Percentiles rank a stretch among this genome's conserved stretches.
Conservation (phyloP, 2,113 vertebrate genomes). For the Catagonus wagneri region DNA sequence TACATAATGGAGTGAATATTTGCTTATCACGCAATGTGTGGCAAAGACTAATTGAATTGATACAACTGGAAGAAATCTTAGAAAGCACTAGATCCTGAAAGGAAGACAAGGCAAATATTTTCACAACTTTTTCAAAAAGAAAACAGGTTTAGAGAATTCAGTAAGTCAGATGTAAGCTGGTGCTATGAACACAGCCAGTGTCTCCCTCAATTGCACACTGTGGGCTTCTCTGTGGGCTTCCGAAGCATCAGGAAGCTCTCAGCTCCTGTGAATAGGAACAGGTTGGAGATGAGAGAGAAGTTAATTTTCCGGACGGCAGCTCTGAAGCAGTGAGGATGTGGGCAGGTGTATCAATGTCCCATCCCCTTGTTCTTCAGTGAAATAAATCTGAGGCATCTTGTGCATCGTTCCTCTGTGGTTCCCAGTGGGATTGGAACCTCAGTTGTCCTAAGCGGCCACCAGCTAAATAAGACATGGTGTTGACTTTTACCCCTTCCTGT, state of each 20-base stretch:
- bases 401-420: not conserved
- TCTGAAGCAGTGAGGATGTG: not conserved
- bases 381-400: not conserved
- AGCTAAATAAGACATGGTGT: not conserved
- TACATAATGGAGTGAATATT: not conserved
- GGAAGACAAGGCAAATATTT: not conserved
- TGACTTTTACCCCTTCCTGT: not conserved
- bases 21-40: not conserved
- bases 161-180: not conserved
- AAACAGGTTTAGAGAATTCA: not conserved
- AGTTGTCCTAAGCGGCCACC: not conserved
- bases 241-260: not conserved
- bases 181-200: accelerated
- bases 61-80: not conserved
- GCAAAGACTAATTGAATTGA: not conserved
- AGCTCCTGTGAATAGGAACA: not conserved
- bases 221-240: not conserved
- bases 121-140: not conserved
- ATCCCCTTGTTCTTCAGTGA: not conserved
- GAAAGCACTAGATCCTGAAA: not conserved
- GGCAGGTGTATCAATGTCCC: not conserved
- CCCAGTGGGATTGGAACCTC: not conserved
- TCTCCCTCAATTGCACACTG: accelerated
- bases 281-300: not conserved
- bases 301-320: not conserved